Conservation (phyloP, 2,113 vertebrate species). For the Falcunculus frontatus region DNA sequence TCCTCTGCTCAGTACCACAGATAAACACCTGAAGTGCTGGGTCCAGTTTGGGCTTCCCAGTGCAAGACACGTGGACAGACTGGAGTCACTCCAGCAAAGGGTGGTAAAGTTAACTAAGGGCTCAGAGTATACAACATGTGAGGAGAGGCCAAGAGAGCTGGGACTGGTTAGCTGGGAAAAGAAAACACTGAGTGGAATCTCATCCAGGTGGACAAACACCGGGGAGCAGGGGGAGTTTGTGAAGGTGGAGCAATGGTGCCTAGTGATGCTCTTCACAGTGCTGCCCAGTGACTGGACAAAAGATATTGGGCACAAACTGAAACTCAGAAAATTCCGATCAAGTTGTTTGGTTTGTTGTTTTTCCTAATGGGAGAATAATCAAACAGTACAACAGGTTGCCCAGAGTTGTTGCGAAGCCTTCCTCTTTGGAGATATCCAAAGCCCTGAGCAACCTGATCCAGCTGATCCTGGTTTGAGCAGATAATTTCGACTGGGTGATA, state of each 20-base stretch:
- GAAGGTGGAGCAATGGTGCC: background rate
- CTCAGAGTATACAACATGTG: background rate
- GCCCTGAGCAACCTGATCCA: background rate
- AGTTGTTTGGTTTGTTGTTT: background rate
- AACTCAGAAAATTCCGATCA: background rate
- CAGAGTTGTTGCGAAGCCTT: accelerated
- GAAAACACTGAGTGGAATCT: background rate
- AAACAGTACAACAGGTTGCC: background rate
- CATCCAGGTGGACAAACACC: background rate
- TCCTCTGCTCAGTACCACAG: background rate
- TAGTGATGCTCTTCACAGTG: background rate
- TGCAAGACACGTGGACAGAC: accelerated
- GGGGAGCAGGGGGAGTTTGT: accelerated
- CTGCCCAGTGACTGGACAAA: background rate
- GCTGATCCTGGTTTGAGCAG: background rate
- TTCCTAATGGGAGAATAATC: background rate
- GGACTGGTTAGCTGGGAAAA: background rate
- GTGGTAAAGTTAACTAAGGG: background rate
- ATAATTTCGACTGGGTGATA: background rate
- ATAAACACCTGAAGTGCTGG: background rate
- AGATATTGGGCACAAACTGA: background rate
- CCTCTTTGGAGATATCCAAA: background rate
- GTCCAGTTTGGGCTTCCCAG: background rate
- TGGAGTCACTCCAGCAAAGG: background rate
- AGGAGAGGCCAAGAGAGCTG: background rate